phyloP scores from a whole-genome alignment of 2,113 vertebrate genomes.

The Suricata suricatta region DNA sequence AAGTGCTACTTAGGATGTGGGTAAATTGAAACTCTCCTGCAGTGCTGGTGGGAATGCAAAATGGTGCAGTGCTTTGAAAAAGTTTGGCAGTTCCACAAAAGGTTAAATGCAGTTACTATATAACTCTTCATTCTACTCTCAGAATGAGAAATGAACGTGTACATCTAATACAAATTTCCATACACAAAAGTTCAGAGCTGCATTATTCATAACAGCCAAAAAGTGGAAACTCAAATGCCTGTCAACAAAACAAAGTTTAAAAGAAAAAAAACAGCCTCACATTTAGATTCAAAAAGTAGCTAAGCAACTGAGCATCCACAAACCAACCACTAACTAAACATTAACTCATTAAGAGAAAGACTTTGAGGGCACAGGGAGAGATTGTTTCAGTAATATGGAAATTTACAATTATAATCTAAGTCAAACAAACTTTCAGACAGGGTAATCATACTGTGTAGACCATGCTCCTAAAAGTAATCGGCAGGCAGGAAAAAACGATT shows the following conservation, averaged over 20 bases:
- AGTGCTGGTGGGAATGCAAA: neutral
- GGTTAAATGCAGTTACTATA: neutral
- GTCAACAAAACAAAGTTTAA: neutral
- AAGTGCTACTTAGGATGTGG: neutral
- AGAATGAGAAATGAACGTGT: neutral
- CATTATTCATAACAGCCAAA: neutral
- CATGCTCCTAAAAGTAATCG: neutral
- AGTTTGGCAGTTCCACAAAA: conserved; percentile 11
- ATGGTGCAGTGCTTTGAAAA: neutral
- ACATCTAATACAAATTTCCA: neutral
- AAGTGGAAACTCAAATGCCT: neutral
- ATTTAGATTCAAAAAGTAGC: conserved; percentile 15
- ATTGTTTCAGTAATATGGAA: neutral
- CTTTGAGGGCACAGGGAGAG: neutral
- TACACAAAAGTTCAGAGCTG: neutral
- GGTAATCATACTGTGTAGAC: neutral
- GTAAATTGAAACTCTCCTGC: neutral
- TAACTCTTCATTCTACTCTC: neutral
- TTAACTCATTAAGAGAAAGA: neutral
- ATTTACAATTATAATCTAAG: neutral
- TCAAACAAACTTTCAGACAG: neutral
- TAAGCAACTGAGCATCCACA: conserved; percentile 4
- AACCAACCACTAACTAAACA: neutral
- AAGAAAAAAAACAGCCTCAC: neutral
- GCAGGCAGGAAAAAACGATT: neutral